Evolutionary conservation across 1,140 invertebrate genomes (phyloP), one percentile per base, ranked within the genome.

Genomic region (Adoxophyes honmai): DNA sequence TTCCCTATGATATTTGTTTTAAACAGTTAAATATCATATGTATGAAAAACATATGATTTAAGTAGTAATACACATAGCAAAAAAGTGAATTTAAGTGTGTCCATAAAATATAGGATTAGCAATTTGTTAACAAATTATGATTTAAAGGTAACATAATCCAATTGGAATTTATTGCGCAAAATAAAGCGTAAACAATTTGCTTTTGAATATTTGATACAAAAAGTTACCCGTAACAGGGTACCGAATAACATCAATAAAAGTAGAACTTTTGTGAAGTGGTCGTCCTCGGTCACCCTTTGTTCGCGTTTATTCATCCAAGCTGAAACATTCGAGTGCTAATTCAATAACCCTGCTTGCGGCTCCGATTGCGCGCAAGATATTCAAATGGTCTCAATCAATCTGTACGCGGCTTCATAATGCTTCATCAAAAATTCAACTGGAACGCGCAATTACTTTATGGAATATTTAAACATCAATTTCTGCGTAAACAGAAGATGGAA

Each of bases 311-410:
- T 80, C 76, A 76, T 70, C 67, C 63, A 64, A 61, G 62, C 65
- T 71, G 64, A 80, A 84, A 84, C 74, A 78, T 76, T 78, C 77
- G 66, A 67, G 60, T 60, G 66, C 66, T 84, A 81, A 84, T 78
- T 75, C 68, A 76, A 83, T 83, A 78, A 70, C 65, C 65, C 57
- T 58, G 62, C 66, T 68, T 65, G 66, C 52, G 55, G 59, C 60
- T 76, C 66, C 72, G 75, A 77, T 74, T 78, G 73, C 64, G 68
- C 70, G 68, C 72, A 72, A 80, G 78, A 76, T 75, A 83, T 83
- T 83, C 71, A 83, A 87, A 87, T 78, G 71, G 69, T 78, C 71
- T 68, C 77, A 83, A 86, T 83, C 78, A 85, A 80, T 81, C 67
- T 42, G 59, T 64, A 64, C 68, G 69, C 61, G 68, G 57, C 67